These are phyloP conservation scores for Monochamus alternatus DNA, from an alignment of 2,888 invertebrate genomes.

Conservation along the genomic window DNA sequence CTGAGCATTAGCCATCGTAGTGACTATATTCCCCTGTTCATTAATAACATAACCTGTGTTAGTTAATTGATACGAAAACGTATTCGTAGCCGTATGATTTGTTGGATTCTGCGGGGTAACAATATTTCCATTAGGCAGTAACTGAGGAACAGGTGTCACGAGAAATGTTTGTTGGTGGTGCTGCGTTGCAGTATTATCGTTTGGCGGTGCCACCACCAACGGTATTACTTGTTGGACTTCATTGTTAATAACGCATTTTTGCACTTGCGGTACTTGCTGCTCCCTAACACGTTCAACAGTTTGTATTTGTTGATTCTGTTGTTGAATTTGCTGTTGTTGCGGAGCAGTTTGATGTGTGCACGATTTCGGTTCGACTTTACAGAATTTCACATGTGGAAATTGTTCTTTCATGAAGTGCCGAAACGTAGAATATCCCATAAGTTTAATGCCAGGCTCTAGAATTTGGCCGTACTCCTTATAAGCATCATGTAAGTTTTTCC, in stretches of 20 bases:
- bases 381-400: conserved; percentile 84
- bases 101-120: conserved; percentile 66
- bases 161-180: conserved; percentile 79
- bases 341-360: conserved; percentile 67
- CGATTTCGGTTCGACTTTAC: conserved; percentile 76
- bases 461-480: conserved; percentile 83
- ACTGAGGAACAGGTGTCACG: conserved; percentile 79
- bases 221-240: conserved; percentile 77
- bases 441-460: conserved; percentile 80
- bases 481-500: conserved; percentile 83
- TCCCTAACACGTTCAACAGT: conserved; percentile 72
- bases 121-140: conserved; percentile 72
- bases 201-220: conserved; percentile 74
- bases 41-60: conserved; percentile 71
- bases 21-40: conserved; percentile 70
- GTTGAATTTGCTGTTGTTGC: conserved; percentile 69
- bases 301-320: conserved; percentile 68
- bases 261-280: conserved; percentile 69
- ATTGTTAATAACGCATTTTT: conserved; percentile 75
- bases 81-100: conserved; percentile 66
- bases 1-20: conserved; percentile 69
- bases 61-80: conserved; percentile 70
- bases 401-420: conserved; percentile 87
- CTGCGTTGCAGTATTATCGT: conserved; percentile 62
- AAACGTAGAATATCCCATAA: conserved; percentile 88